Base-by-base conservation (phyloP, 1,140 invertebrate species). In the Drosophila mojavensis region DNA sequence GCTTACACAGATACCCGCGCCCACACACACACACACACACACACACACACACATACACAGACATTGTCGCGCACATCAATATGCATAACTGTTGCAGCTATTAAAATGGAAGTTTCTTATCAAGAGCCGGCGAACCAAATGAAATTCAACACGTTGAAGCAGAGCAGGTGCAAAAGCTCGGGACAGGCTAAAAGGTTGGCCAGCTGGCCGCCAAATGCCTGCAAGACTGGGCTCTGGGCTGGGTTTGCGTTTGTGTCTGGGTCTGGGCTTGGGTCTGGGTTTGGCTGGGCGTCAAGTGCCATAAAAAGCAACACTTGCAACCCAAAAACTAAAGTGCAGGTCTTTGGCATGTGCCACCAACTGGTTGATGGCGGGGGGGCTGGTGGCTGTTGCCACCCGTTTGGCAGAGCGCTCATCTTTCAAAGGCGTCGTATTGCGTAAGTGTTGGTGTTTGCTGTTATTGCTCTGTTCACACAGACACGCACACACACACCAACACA, bases 261-360 rank as follows among this genome's bases (percentile, higher is more conserved):
- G 47, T 30, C 7, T n/a, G n/a, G 6, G 24, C 13, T 5, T 5
- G 4, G 43, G 58, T 15, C 6, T 17, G 15, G 63, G 67, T 73
- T 80, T 86, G 82, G 83, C 83, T 71, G 60, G 62, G 83, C 83
- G 83, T 86, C 83, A 86, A 86, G 83, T 88, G 79, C 81, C 83
- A 88, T 86, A 86, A 88, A 86, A 88, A 86, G 67, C 72, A 86
- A 86, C 83, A 88, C 83, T 86, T 86, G 83, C 83, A 86, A 86
- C 71, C 79, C 83, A 81, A 88, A 86, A 86, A 88, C 75, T 79
- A 86, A 86, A 86, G 83, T 86, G 83, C 83, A 86, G 76, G 79
- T 75, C 69, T 64, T 67, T 70, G 75, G 56, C 65, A 78, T 66
- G 64, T 78, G 62, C 51, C 33, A 11, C 56, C 15, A 28, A 15